Conservation (phyloP, 2,888 invertebrate genomes). For the Polydrusus tereticollis region DNA sequence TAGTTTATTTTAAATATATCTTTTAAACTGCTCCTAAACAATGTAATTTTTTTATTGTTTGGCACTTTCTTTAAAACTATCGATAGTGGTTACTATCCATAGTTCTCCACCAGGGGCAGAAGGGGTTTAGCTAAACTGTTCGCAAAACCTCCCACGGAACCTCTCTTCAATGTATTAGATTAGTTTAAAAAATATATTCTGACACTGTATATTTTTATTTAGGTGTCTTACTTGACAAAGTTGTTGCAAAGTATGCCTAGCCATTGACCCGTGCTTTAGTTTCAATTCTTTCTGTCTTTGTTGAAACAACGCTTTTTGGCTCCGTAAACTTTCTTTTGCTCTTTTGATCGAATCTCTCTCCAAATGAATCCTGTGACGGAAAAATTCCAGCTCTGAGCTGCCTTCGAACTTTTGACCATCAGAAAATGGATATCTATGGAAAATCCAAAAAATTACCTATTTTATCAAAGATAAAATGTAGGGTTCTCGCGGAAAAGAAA, state of each 20-base stretch:
- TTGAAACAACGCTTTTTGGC: conserved; percentile 77
- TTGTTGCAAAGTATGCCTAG: conserved; percentile 70
- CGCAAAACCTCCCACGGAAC: no score
- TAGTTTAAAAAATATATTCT: no score
- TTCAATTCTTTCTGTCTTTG: conserved; percentile 73
- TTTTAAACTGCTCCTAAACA: no score
- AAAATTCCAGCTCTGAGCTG: conserved; percentile 84
- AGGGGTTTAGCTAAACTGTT: no score
- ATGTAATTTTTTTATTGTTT: no score
- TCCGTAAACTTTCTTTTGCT: conserved; percentile 81
- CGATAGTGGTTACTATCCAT: no score
- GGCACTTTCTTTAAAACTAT: no score
- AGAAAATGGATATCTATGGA: conserved; percentile 77
- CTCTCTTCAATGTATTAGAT: no score
- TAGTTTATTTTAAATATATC: no score
- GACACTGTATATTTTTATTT: no score
- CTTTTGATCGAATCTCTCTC: conserved; percentile 87
- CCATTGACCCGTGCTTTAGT: conserved; percentile 67
- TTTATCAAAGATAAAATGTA: background rate
- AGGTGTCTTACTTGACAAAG: conserved; percentile 67
- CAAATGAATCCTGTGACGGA: conserved; percentile 84
- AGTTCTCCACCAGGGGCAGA: no score
- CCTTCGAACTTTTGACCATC: conserved; percentile 71
- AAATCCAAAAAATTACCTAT: background rate
- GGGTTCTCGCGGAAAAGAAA: no score